phyloP scores from a whole-genome alignment of 2,888 invertebrate species.

The Lathronympha strigana region DNA sequence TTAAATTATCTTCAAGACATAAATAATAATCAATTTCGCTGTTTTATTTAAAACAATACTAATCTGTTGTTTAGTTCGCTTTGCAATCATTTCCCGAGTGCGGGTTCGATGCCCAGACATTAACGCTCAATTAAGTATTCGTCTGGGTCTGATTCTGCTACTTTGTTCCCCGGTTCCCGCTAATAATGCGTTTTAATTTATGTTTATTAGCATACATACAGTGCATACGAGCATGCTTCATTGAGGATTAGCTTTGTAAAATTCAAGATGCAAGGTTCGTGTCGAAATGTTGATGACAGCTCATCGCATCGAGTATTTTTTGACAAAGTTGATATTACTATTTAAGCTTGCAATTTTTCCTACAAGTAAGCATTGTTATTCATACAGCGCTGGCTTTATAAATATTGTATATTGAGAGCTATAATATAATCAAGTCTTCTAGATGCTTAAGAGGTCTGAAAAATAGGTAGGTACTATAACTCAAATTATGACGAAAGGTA shows the following conservation, averaged over 20 bases:
- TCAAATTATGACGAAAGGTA: too few relatives aligned
- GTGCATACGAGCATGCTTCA: conserved; percentile 9
- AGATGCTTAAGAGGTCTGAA: too few relatives aligned
- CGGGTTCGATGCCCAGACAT: conserved; percentile 34
- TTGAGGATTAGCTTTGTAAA: conserved; percentile 21
- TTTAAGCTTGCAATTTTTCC: too few relatives aligned
- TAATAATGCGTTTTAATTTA: conserved; percentile 35
- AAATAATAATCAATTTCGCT: neutral
- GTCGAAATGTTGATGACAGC: too few relatives aligned
- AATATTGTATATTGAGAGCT: too few relatives aligned
- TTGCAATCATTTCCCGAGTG: conserved; percentile 21
- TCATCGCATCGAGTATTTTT: too few relatives aligned
- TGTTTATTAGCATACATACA: conserved; percentile 24
- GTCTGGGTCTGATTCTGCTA: conserved; percentile 40
- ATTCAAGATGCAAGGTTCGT: neutral
- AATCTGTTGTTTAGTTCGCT: conserved; percentile 6
- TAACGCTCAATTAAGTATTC: conserved; percentile 37
- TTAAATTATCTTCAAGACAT: neutral
- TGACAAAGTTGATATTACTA: too few relatives aligned
- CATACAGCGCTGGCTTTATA: too few relatives aligned
- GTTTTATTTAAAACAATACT: conserved; percentile 1
- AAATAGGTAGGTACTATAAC: too few relatives aligned
- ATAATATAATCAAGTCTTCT: too few relatives aligned
- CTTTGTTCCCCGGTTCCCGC: conserved; percentile 35
- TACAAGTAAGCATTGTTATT: too few relatives aligned